phyloP scores from a whole-genome alignment of 2,797 vertebrate species.

The Malacoraja senta region DNA sequence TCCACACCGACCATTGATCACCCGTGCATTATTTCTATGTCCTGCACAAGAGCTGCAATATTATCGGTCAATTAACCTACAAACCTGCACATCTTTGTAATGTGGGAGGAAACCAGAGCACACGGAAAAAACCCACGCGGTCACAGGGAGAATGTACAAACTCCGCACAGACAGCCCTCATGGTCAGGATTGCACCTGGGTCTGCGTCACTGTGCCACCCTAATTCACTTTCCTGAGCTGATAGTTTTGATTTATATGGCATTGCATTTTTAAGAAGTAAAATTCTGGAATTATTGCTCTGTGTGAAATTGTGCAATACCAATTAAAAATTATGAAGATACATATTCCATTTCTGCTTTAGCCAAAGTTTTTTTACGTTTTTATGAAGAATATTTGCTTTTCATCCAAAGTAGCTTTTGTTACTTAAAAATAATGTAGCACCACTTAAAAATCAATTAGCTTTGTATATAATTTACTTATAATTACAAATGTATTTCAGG shows the following conservation, averaged over 20 bases:
- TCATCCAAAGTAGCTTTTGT: conserved; percentile 3
- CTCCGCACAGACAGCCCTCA: too few relatives aligned
- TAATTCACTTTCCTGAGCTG: too few relatives aligned
- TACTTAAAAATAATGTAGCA: not conserved
- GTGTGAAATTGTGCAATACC: not conserved
- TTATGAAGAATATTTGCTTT: not conserved
- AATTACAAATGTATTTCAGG: conserved; percentile 24
- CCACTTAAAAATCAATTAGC: conserved; percentile 24
- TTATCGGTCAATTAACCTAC: too few relatives aligned
- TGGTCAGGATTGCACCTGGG: too few relatives aligned
- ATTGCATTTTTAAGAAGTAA: not conserved
- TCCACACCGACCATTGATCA: too few relatives aligned
- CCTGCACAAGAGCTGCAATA: too few relatives aligned
- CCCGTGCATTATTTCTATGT: too few relatives aligned
- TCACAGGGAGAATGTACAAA: too few relatives aligned
- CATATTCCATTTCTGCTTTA: not conserved
- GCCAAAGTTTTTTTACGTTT: not conserved
- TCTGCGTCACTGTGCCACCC: too few relatives aligned
- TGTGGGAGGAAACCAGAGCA: too few relatives aligned
- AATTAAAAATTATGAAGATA: not conserved
- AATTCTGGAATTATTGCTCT: not conserved
- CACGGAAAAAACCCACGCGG: too few relatives aligned
- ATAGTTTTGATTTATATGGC: not conserved
- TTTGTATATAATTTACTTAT: conserved; percentile 30
- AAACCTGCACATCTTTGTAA: too few relatives aligned